phyloP scores from a whole-genome alignment of 1,140 invertebrate species.

The Ephestia elutella region DNA sequence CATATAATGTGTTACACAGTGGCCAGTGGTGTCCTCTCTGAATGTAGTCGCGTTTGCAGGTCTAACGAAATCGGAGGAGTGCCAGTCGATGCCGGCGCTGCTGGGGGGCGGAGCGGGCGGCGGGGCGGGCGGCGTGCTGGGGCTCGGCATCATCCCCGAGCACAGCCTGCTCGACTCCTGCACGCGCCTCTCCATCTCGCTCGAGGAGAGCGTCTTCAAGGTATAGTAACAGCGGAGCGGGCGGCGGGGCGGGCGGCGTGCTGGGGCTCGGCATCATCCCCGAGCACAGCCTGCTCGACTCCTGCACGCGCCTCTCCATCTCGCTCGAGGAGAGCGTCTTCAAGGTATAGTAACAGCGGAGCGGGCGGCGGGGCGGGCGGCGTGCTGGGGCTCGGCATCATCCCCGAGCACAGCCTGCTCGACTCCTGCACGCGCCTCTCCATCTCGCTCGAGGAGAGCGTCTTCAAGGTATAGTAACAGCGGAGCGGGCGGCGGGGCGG shows the following conservation, averaged over 20 bases:
- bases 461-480: constrained; percentile 24
- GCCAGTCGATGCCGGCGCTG: constrained; percentile 87
- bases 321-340: constrained; percentile 91
- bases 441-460: constrained; percentile 89
- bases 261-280: constrained; percentile 88
- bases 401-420: constrained; percentile 86
- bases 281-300: constrained; percentile 88
- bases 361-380: too few relatives aligned
- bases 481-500: too few relatives aligned
- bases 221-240: too few relatives aligned
- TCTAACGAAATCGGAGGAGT: constrained; percentile 81
- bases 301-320: constrained; percentile 88
- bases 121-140: constrained; percentile 71
- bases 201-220: constrained; percentile 91
- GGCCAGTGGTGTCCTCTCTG: too few relatives aligned
- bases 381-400: too few relatives aligned
- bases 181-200: constrained; percentile 87
- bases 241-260: too few relatives aligned
- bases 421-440: constrained; percentile 90
- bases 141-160: constrained; percentile 87
- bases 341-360: too few relatives aligned
- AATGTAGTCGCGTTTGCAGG: constrained; percentile 43
- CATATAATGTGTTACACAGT: too few relatives aligned
- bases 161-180: constrained; percentile 89
- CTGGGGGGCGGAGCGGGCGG: constrained; percentile 74